A percentile compares a stretch with the other conserved stretches of the same genome.
phyloP scores from a whole-genome alignment of 2,797 vertebrate genomes.

The Benthosema pterotum region DNA sequence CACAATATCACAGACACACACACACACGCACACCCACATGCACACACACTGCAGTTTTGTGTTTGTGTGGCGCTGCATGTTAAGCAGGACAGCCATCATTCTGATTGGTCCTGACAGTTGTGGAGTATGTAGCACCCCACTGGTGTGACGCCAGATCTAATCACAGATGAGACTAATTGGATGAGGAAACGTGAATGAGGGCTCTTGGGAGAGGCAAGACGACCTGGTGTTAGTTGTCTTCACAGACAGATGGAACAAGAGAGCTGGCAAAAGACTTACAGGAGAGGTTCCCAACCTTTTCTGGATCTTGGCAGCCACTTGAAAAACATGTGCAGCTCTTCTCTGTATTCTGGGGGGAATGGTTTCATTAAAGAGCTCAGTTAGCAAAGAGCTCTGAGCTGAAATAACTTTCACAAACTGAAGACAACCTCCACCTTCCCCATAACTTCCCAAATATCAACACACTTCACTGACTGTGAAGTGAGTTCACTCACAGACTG shows the following conservation, averaged over 20 bases:
- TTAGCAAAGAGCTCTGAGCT: too few species aligned
- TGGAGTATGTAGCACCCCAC: slow-evolving; percentile 20
- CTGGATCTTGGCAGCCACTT: too few species aligned
- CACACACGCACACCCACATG: neutral
- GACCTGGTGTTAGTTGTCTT: slow-evolving; percentile 23
- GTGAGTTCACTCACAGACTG: too few species aligned
- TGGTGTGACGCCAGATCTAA: slow-evolving; percentile 40
- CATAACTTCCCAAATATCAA: too few species aligned
- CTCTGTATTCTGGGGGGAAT: too few species aligned
- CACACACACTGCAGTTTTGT: neutral
- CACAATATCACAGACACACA: slow-evolving; percentile 10
- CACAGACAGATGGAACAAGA: slow-evolving; percentile 13
- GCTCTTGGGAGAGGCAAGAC: slow-evolving; percentile 33
- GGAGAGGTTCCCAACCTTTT: too few species aligned
- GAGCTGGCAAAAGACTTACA: too few species aligned
- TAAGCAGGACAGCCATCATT: slow-evolving; percentile 26
- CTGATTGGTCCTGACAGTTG: slow-evolving; percentile 55
- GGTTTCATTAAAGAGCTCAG: too few species aligned
- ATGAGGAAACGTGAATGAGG: slow-evolving; percentile 51
- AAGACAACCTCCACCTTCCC: too few species aligned
- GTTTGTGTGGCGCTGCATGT: neutral
- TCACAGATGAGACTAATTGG: slow-evolving; percentile 50
- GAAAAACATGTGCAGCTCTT: too few species aligned
- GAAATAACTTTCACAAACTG: too few species aligned
- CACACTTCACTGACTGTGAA: too few species aligned